Base-by-base conservation (phyloP, 2,888 invertebrate genomes). In the Monoplex corrugatus region DNA sequence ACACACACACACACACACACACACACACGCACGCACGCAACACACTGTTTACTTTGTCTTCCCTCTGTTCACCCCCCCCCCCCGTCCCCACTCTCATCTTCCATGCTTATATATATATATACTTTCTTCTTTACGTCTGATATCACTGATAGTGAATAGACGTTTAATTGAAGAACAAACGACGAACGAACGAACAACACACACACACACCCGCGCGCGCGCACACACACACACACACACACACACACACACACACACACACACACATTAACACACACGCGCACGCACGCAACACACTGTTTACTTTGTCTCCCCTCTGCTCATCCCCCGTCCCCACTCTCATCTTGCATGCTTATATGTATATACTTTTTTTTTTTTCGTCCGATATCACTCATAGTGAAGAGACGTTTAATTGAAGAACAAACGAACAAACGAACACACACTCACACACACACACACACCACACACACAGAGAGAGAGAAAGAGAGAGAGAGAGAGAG, bases 221-320 rank as follows among this genome's bases (percentile, higher is more conserved):
- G 45, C 45, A 44, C 82, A 82, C 82, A n/a, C 82, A 82, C 82
- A 44, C 82, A 44, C 82, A 44, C 82, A 82, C 45, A 32, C 82
- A 82, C 82, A 82, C 82, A 82, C 82, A 82, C 82, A 82, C 44
- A 44, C 45, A 82, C 82, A 45, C 82, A 82, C 82, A 82, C 82
- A 82, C 82, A 82, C 82, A 44, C 82, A 82, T n/a, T 10, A 44
- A 82, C 82, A 44, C 44, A 82, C 82, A 32, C 32, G 28, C 82
- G 32, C 82, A 43, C 44, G 28, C 45, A 44, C 82, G 45, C 44
- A 43, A 43, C 43, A 43, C 82, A 0, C 82, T 50, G 10, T 50
- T 16, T 50, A n/a, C n/a, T 16, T 63, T 28, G 57, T 23, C 19
- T 45, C 84, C 38, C 8, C 84, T 32, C 84, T 2, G 13, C 0